Base-by-base conservation (phyloP, 2,797 vertebrate genomes). In the Bryconaethiops microstoma region DNA sequence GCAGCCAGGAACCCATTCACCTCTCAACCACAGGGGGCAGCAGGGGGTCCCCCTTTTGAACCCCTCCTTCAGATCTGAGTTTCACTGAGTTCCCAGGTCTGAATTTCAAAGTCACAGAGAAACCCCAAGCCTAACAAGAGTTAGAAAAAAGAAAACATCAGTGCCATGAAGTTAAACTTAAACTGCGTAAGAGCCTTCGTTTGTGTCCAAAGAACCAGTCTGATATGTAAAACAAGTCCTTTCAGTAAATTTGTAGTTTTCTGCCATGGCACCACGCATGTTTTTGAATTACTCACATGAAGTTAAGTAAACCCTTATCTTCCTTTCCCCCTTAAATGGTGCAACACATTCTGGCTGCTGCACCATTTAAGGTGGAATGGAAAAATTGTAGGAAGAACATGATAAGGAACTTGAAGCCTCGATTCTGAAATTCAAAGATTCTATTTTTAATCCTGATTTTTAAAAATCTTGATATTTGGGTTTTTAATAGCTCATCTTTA, bases 11-110 rank as follows among this genome's bases (percentile, higher is more conserved):
- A 14, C 60, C 54, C 71, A 2, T 7, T 12, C 63, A 69, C 9
- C 63, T 21, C 40, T 7, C 65, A 45, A 48, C 39, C 42, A 42
- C 65, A n/a, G 65, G 63, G 10, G 7, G 60, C 60, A 3, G 8
- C 60, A 16, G 9, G 63, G 63, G 29, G 63, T 39, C 39, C 63
- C 63, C 63, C 35, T 65, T 63, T n/a, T 39, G 63, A 65, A 19
- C 63, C 62, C 9, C 4, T 2, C 12, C 17, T 65, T 65, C 63
- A 40, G 29, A 1, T 35, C 62, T 6, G 14, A 64, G 62, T 14
- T 64, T 16, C 7, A 2, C 5, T 29, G 29, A 29, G 29, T 29
- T 29, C 29, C 29, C 29, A 29, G 29, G 29, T 29, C 29, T 29
- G 29, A 29, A 29, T 35, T 64, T 35, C 62, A 25, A 5, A 39